These are phyloP conservation scores for Saccopteryx leptura DNA, from an alignment of 2,113 vertebrate species.

Conservation along the genomic window DNA sequence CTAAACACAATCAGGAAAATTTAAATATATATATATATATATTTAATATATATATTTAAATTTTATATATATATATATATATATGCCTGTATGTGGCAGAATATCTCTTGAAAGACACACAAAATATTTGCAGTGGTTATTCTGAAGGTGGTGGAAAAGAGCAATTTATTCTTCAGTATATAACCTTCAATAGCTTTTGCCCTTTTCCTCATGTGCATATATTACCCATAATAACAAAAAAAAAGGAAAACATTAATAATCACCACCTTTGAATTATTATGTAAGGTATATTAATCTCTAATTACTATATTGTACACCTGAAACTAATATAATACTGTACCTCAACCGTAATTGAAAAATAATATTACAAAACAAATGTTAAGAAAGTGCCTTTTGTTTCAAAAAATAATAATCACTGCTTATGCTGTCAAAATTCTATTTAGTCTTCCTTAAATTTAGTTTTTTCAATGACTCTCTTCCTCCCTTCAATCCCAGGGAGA, in stretches of 20 bases:
- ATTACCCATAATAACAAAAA: conserved; percentile 41
- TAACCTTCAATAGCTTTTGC: not conserved
- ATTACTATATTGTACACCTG: too few relatives aligned
- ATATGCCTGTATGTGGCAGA: not conserved
- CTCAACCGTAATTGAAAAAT: too few relatives aligned
- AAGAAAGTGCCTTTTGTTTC: too few relatives aligned
- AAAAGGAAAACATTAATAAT: conserved; percentile 24
- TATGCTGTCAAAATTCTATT: not conserved
- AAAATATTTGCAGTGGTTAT: not conserved
- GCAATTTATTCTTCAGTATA: conserved; percentile 38
- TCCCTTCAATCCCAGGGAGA: not conserved
- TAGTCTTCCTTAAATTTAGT: not conserved
- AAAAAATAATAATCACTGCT: not conserved
- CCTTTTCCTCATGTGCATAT: not conserved
- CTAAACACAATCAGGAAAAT: too few relatives aligned
- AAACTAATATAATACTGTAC: too few relatives aligned
- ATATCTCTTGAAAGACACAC: conserved; percentile 11
- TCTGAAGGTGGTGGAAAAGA: not conserved
- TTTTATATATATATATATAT: not conserved
- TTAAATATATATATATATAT: too few relatives aligned
- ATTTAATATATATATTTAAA: too few relatives aligned
- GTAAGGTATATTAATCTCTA: too few relatives aligned
- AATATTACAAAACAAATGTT: too few relatives aligned
- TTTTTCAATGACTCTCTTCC: not conserved
- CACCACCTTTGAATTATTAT: not conserved